Evolutionary conservation across 2,888 invertebrate species (phyloP).

Genomic region (Agriotes lineatus): DNA sequence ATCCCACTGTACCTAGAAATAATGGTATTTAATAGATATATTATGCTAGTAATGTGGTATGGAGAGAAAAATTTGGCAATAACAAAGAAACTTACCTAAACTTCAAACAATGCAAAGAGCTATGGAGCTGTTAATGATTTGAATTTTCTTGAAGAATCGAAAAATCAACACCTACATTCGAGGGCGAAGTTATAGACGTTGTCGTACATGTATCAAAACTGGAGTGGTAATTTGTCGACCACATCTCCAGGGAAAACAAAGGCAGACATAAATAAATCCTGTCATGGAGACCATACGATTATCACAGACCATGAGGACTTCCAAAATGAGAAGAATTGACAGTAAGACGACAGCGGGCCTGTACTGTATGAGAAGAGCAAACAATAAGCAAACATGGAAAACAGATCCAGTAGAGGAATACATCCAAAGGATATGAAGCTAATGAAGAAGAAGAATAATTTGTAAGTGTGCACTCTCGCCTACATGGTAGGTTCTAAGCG

Average conservation of each 20-base stretch:
- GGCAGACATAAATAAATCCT: neutral
- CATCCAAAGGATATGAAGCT: slow-evolving; percentile 1
- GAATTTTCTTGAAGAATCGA: neutral
- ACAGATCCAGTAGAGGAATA: neutral
- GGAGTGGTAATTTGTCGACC: neutral
- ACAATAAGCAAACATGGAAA: neutral
- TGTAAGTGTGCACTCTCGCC: too few species aligned
- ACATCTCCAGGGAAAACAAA: neutral
- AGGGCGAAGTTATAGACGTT: neutral
- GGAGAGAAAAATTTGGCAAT: too few species aligned
- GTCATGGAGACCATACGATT: neutral
- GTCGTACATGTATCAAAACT: neutral
- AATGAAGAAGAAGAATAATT: neutral
- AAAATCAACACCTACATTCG: slow-evolving; percentile 2
- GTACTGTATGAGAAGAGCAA: neutral
- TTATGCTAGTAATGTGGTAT: neutral
- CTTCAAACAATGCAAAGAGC: too few species aligned
- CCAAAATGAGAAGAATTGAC: neutral
- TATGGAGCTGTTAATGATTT: neutral
- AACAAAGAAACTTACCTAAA: too few species aligned
- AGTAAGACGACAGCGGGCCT: neutral
- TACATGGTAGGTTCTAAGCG: too few species aligned
- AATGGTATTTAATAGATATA: too few species aligned
- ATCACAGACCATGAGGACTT: neutral
- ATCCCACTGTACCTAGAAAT: neutral